Percentiles rank a stretch among this genome's conserved stretches.
Evolutionary conservation across 2,888 invertebrate genomes (phyloP).

Genomic region (Drosophila percnosoma): DNA sequence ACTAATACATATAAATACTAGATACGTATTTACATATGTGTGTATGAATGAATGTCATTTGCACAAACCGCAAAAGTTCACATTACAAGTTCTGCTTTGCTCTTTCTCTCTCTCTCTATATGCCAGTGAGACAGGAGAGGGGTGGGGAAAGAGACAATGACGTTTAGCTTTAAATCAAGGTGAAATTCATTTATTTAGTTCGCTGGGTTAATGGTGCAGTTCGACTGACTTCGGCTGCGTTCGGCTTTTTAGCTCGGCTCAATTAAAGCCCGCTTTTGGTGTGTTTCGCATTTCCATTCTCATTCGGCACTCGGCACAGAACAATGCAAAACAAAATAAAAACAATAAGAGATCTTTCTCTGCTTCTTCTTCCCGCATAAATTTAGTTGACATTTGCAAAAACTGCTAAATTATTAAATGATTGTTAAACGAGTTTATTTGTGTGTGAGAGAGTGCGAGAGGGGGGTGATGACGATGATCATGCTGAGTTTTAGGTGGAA

Average conservation of each 20-base stretch:
- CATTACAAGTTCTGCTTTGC: slow-evolving; percentile 13
- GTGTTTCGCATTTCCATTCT: slow-evolving; percentile 2
- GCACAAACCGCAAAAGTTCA: slow-evolving; percentile 59
- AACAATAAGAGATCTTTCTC: slow-evolving; percentile 38
- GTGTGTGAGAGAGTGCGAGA: not conserved
- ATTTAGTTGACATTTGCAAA: slow-evolving; percentile 66
- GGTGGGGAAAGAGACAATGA: slow-evolving; percentile 58
- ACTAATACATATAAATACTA: slow-evolving; percentile 16
- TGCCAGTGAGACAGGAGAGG: slow-evolving; percentile 28
- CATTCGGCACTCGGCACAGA: slow-evolving; percentile 8
- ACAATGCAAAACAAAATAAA: slow-evolving; percentile 44
- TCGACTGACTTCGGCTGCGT: slow-evolving; percentile 21
- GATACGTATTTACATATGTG: not conserved
- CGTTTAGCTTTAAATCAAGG: slow-evolving; percentile 70
- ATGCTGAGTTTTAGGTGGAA: not conserved
- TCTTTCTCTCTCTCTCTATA: slow-evolving; percentile 25
- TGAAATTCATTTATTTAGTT: slow-evolving; percentile 75
- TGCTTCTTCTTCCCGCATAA: slow-evolving; percentile 47
- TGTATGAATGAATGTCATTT: slow-evolving; percentile 3
- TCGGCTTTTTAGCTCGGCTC: slow-evolving; percentile 24
- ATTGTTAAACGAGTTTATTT: slow-evolving; percentile 58
- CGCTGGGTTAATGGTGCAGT: slow-evolving; percentile 70
- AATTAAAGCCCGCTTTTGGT: slow-evolving; percentile 26
- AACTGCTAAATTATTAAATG: slow-evolving; percentile 78
- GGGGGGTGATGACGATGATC: slow-evolving; percentile 11